Conservation (phyloP, 2,113 vertebrate genomes). For the Collichthys lucidus region DNA sequence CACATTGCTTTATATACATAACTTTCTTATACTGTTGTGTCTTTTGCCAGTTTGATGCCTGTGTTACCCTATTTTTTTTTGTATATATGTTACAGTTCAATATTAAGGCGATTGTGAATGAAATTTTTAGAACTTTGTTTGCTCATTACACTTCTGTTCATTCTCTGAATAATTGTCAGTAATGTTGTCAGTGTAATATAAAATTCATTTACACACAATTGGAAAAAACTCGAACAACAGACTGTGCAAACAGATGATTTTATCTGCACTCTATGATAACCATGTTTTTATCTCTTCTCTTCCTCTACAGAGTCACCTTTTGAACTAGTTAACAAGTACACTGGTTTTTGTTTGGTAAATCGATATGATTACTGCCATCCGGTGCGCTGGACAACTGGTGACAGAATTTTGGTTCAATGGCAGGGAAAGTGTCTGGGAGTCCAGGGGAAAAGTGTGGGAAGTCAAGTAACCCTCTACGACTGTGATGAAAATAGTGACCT, state of each 20-base stretch:
- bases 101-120: background rate
- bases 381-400: constrained; percentile 87
- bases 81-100: background rate
- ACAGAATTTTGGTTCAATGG: constrained; percentile 82
- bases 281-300: background rate
- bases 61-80: background rate
- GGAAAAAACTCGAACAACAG: too few relatives aligned
- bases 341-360: constrained; percentile 47
- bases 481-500: constrained; percentile 86
- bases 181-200: background rate
- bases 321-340: constrained; percentile 31
- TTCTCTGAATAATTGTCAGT: background rate
- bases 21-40: background rate
- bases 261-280: background rate
- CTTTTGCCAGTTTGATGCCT: background rate
- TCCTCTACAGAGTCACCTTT: constrained; percentile 55
- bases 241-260: background rate
- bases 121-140: background rate
- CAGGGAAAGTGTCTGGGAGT: constrained; percentile 87
- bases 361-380: background rate
- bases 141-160: background rate
- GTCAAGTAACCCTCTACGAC: constrained; percentile 81
- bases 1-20: background rate
- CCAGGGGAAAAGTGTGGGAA: constrained; percentile 85
- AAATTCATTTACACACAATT: background rate